Conservation (phyloP, 2,797 vertebrate genomes). For the Tangara arthus region DNA sequence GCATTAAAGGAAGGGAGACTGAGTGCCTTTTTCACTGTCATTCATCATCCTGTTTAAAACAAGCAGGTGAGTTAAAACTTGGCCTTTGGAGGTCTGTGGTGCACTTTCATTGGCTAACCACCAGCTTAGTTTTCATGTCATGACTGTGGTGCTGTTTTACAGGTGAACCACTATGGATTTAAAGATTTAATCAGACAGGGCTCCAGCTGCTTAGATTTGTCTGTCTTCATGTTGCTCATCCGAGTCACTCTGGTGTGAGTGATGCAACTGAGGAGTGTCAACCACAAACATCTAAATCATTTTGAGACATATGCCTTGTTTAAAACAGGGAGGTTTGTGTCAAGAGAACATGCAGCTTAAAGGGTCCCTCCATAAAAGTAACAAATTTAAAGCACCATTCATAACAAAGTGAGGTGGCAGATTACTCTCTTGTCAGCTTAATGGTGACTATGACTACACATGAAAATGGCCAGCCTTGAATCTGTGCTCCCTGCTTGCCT, state of each 20-base stretch:
- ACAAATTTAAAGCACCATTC: not conserved
- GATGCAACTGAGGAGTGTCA: not conserved
- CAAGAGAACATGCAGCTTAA: not conserved
- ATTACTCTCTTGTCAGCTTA: not conserved
- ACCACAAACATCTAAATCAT: not conserved
- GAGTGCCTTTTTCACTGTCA: not conserved
- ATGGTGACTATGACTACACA: not conserved
- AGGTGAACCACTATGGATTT: not conserved
- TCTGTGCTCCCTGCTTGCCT: not conserved
- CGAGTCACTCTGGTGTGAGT: not conserved
- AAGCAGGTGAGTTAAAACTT: not conserved
- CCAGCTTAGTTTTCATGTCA: not conserved
- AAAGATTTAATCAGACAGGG: not conserved
- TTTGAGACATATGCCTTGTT: not conserved
- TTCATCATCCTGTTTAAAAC: not conserved
- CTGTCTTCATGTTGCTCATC: not conserved
- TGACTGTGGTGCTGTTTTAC: not conserved
- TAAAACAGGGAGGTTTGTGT: not conserved
- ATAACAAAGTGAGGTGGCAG: slow-evolving; percentile 1
- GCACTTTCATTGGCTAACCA: not conserved
- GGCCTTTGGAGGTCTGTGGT: not conserved
- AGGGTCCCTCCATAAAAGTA: not conserved
- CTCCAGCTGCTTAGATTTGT: not conserved
- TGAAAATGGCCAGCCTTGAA: not conserved
- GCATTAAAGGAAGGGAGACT: not conserved